phyloP scores from a whole-genome alignment of 1,140 invertebrate species.

The Formica exsecta region DNA sequence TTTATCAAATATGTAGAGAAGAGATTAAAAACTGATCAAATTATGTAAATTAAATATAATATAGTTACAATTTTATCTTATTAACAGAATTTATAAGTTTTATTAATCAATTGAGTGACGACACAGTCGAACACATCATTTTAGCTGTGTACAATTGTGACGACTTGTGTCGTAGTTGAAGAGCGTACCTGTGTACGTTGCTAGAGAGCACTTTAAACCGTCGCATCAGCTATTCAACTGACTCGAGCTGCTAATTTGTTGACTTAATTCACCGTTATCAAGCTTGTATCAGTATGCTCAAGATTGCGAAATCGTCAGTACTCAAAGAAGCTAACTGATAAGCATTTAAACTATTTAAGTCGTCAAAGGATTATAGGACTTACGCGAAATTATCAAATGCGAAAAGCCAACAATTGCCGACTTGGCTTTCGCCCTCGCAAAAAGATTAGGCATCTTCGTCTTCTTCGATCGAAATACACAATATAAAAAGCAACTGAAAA shows the following conservation, averaged over 20 bases:
- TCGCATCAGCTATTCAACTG: not conserved
- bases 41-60: no score
- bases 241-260: conserved; percentile 39
- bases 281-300: conserved; percentile 30
- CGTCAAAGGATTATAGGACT: not conserved
- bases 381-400: not conserved
- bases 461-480: not conserved
- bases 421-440: not conserved
- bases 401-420: not conserved
- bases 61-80: no score
- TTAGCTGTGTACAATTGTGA: no score
- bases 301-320: conserved; percentile 12
- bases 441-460: not conserved
- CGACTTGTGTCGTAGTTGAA: no score
- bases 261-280: conserved; percentile 51
- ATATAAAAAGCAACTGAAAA: not conserved
- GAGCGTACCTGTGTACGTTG: no score
- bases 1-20: no score
- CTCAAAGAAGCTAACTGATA: conserved; percentile 28
- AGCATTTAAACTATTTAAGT: conserved; percentile 17
- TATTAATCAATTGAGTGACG: no score
- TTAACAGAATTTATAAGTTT: no score
- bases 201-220: not conserved
- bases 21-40: no score
- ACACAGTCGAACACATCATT: no score